Conservation (phyloP, 2,113 vertebrate species). For the Eulemur macaco region DNA sequence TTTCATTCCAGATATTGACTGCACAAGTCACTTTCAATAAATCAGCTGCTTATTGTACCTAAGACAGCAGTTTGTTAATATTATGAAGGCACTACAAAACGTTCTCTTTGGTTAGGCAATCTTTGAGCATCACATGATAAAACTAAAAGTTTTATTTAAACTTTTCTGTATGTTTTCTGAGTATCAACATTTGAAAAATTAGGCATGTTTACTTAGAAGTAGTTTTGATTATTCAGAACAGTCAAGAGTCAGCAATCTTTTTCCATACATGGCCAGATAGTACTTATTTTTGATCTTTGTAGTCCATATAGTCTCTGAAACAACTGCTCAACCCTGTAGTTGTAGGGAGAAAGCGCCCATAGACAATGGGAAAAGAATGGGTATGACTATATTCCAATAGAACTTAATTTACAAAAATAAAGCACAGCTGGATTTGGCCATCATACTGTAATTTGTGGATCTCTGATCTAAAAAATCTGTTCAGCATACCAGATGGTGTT, state of each 20-base stretch:
- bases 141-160: conserved; percentile 48
- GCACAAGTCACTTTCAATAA: conserved; percentile 81
- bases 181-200: neutral
- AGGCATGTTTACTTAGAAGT: neutral
- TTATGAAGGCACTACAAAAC: conserved; percentile 69
- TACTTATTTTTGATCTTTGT: neutral
- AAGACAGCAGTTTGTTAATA: conserved; percentile 74
- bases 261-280: neutral
- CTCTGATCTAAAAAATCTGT: neutral
- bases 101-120: conserved; percentile 57
- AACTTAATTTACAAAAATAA: conserved; percentile 11
- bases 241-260: neutral
- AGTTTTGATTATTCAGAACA: neutral
- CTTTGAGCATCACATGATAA: conserved; percentile 3
- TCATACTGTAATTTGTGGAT: neutral
- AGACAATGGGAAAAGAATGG: neutral
- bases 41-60: conserved; percentile 77
- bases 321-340: neutral
- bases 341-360: neutral
- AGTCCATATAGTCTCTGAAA: neutral
- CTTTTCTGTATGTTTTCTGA: conserved; percentile 35
- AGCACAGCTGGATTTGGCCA: neutral
- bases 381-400: neutral
- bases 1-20: conserved; percentile 83
- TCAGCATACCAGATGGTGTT: neutral